Conservation (phyloP, 2,888 invertebrate genomes). For the Nemotelus pantherinus region DNA sequence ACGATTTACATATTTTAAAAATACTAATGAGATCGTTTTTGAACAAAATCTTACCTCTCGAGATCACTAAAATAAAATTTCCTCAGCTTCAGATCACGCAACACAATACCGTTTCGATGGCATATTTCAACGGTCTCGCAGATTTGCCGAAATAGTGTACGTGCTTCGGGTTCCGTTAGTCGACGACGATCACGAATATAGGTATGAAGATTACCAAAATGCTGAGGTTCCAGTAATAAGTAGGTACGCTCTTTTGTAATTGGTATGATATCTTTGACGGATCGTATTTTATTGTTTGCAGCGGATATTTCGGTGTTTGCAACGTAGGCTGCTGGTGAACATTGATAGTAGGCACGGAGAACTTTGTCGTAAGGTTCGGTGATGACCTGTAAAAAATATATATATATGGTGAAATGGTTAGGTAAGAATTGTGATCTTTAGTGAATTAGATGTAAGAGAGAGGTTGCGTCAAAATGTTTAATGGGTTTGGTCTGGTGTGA, state of each 20-base stretch:
- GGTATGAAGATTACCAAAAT: slow-evolving; percentile 87
- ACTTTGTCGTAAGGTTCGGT: slow-evolving; percentile 65
- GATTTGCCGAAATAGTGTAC: slow-evolving; percentile 88
- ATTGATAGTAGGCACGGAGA: slow-evolving; percentile 86
- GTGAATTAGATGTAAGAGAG: background rate
- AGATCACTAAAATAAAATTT: slow-evolving; percentile 96
- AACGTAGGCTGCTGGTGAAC: background rate
- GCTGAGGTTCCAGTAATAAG: slow-evolving; percentile 76
- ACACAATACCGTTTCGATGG: slow-evolving; percentile 91
- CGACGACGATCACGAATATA: slow-evolving; percentile 88
- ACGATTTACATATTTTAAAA: no score
- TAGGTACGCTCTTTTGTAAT: slow-evolving; percentile 78
- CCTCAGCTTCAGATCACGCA: slow-evolving; percentile 94
- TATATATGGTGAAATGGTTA: background rate
- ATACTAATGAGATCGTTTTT: no score
- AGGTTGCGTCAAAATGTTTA: background rate
- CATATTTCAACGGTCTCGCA: slow-evolving; percentile 90
- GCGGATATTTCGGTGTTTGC: slow-evolving; percentile 66
- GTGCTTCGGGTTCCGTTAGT: slow-evolving; percentile 86
- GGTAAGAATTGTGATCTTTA: background rate
- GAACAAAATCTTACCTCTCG: slow-evolving; percentile 76
- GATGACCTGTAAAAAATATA: slow-evolving; percentile 52
- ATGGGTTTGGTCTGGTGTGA: background rate
- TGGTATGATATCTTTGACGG: slow-evolving; percentile 79
- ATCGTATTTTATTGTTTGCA: slow-evolving; percentile 74